Base-by-base conservation (phyloP, 2,797 vertebrate genomes). In the Lindbergichthys nudifrons region DNA sequence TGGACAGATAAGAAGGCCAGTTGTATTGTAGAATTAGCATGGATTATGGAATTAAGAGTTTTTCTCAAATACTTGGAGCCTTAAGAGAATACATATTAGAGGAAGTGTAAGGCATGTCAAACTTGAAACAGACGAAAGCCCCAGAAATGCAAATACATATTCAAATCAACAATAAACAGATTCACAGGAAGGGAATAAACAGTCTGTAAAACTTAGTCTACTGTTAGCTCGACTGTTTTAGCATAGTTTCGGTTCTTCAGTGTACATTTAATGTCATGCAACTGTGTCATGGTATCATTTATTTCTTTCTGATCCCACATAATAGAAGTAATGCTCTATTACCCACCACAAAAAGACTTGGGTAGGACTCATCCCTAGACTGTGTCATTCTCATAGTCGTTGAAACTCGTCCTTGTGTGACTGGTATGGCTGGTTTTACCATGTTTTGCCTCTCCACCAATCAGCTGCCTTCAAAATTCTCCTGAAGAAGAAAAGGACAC, bases 391-490 rank as follows among this genome's bases (percentile, higher is more conserved):
- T 52, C 71, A 53, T 2, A 59, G 80, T 81, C 21, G 21, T 70
- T 86, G 86, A 87, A 90, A 89, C 90, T 79, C 62, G 58, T 36
- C 45, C 92, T 65, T n/a, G 90, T 68, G 66, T 13, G 70, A 93
- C 93, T 78, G 90, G 93, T 89, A 86, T 7, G 42, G 67, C 88
- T 61, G 65, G 92, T 93, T 91, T 90, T 43, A 66, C 59, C 66
- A 62, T 32, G 63, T 70, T 12, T 15, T 30, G 11, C 66, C 51
- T 70, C 61, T 64, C 79, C 73, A 70, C 87, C 83, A 89, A 81
- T 88, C 84, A 59, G 64, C 0, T 43, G 42, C 32, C 39, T 23
- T 19, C 39, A 63, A 45, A 61, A 54, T 52, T 75, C n/a, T 62
- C 42, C 57, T 32, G 10, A 47, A 80, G 32, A 18, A 71, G 73